A percentile compares a stretch with the other conserved stretches of the same genome.
Evolutionary conservation across 2,888 invertebrate species (phyloP).

Genomic region (Nomada ferruginata): DNA sequence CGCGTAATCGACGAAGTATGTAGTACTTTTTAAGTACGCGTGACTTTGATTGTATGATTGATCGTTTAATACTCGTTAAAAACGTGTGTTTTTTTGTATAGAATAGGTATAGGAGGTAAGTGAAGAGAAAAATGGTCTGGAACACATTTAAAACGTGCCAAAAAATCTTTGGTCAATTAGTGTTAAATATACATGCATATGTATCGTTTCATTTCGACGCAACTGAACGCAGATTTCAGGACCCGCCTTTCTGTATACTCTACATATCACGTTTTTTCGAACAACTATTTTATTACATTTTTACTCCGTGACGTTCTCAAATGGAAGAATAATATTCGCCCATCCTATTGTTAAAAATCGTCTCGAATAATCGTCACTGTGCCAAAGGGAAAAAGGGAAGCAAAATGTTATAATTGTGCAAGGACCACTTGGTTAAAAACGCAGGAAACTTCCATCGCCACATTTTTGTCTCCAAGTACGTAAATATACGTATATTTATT

Average conservation of each 20-base stretch:
- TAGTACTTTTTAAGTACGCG: slow-evolving; percentile 7
- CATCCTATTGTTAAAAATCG: slow-evolving; percentile 26
- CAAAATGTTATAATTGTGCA: slow-evolving; percentile 23
- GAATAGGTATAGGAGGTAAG: slow-evolving; percentile 59
- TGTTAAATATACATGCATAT: slow-evolving; percentile 36
- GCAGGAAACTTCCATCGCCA: not conserved
- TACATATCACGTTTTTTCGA: slow-evolving; percentile 59
- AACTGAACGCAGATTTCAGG: slow-evolving; percentile 25
- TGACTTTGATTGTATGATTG: slow-evolving; percentile 44
- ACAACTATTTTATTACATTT: slow-evolving; percentile 38
- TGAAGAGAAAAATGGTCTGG: slow-evolving; percentile 83
- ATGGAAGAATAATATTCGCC: not conserved
- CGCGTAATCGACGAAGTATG: not conserved
- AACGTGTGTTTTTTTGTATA: slow-evolving; percentile 7
- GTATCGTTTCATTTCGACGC: slow-evolving; percentile 33
- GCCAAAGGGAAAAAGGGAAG: not conserved
- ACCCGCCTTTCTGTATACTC: slow-evolving; percentile 36
- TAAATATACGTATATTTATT: not conserved
- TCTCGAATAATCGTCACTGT: not conserved
- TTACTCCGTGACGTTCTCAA: slow-evolving; percentile 26
- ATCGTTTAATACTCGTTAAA: slow-evolving; percentile 50
- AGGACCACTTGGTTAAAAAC: slow-evolving; percentile 29
- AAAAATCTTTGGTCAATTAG: slow-evolving; percentile 76
- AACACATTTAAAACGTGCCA: slow-evolving; percentile 82
- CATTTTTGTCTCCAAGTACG: not conserved